These are phyloP conservation scores for Pithecia hirsuta DNA, from an alignment of 2,797 vertebrate species.

Conservation along the genomic window DNA sequence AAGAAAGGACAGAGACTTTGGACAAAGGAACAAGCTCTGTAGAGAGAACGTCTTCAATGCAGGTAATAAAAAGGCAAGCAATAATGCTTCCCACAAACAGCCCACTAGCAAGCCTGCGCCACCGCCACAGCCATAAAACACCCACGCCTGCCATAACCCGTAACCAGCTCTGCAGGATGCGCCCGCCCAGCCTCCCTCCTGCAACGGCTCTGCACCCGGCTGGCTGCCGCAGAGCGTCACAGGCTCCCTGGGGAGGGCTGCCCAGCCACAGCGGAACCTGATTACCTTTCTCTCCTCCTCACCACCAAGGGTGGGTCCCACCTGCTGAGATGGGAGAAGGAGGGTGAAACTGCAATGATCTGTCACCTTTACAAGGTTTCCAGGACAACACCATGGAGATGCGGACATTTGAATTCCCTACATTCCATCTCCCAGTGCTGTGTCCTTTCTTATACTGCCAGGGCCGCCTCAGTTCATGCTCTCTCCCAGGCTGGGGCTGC, in stretches of 20 bases:
- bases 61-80: constrained; percentile 37
- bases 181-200: not conserved
- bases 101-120: not conserved
- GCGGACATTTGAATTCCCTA: not conserved
- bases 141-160: not conserved
- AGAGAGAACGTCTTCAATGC: not conserved
- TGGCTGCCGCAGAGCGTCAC: not conserved
- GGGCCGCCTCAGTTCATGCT: not conserved
- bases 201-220: not conserved
- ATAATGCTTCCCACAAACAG: constrained; percentile 24
- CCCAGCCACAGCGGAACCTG: not conserved
- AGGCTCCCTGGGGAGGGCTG: not conserved
- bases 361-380: constrained; percentile 36
- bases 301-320: not conserved
- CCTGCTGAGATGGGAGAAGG: not conserved
- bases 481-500: not conserved
- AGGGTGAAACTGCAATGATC: not conserved
- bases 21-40: not conserved
- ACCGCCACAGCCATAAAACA: constrained; percentile 33
- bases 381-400: not conserved
- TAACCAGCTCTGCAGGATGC: not conserved
- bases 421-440: not conserved
- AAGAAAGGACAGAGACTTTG: not conserved
- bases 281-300: not conserved
- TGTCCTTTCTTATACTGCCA: not conserved